Evolutionary conservation across 2,797 vertebrate species (phyloP).

Genomic region (Pangasius macronema): DNA sequence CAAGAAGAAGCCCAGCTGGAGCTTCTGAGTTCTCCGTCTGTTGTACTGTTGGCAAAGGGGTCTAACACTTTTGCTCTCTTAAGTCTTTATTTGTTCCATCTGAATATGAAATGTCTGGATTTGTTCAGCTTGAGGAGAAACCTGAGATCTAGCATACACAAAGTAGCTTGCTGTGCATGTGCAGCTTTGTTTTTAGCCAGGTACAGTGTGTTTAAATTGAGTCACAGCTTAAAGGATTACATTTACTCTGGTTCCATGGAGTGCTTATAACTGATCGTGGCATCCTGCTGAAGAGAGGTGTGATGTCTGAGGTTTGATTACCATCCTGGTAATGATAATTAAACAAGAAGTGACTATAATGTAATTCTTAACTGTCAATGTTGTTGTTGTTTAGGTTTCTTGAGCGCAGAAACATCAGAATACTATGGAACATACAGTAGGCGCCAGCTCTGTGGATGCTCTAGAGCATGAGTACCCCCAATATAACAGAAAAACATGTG

Average conservation of each 20-base stretch:
- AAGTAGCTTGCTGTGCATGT: not conserved
- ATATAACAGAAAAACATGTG: not conserved
- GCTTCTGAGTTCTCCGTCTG: slow-evolving; percentile 4
- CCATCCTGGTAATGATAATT: slow-evolving; percentile 22
- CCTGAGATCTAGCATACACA: not conserved
- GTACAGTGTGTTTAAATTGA: not conserved
- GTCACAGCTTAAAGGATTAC: not conserved
- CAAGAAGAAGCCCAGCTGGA: slow-evolving; percentile 12
- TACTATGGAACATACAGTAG: not conserved
- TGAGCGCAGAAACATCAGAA: not conserved
- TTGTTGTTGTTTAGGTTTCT: not conserved
- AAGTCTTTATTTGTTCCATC: not conserved
- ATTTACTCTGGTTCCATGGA: slow-evolving; percentile 8
- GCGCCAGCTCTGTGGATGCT: too few relatives aligned
- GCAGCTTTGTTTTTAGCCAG: not conserved
- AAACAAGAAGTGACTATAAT: slow-evolving; percentile 26
- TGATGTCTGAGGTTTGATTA: slow-evolving; percentile 16
- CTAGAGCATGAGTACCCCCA: not conserved
- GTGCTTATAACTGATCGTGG: not conserved
- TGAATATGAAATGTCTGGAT: slow-evolving; percentile 22
- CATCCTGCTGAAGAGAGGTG: not conserved
- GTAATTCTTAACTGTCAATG: not conserved
- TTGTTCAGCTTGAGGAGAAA: slow-evolving; percentile 19
- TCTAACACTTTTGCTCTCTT: not conserved
- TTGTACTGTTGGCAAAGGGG: not conserved